Conservation (phyloP, 2,113 vertebrate genomes). For the Sinosuthora webbiana region DNA sequence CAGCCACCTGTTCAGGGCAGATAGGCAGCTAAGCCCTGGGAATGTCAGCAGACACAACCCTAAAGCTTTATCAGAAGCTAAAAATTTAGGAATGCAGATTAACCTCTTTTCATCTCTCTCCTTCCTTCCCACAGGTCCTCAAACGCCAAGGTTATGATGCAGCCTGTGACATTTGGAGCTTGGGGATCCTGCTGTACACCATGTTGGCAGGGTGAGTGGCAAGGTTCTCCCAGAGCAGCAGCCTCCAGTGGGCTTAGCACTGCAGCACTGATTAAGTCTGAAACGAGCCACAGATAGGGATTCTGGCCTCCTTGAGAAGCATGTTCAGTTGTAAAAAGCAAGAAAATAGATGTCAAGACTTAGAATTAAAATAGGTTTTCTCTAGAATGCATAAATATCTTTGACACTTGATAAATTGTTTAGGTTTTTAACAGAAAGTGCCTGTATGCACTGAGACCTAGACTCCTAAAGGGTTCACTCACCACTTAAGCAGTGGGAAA, state of each 20-base stretch:
- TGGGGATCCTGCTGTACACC: constrained; percentile 92
- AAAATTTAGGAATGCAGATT: not conserved
- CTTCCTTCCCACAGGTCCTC: constrained; percentile 76
- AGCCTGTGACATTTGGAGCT: constrained; percentile 94
- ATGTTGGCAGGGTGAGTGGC: constrained; percentile 88
- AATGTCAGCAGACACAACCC: not conserved
- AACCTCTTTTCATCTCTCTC: not conserved
- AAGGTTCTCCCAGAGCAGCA: not conserved
- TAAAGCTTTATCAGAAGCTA: not conserved
- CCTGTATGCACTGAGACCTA: not conserved
- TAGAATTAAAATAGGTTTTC: not conserved
- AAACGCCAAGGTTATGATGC: constrained; percentile 95
- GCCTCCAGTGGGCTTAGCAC: not conserved
- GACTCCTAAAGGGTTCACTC: not conserved
- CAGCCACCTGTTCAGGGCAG: not conserved
- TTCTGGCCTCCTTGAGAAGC: not conserved
- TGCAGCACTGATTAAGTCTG: not conserved
- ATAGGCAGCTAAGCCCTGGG: not conserved
- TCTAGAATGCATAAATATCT: not conserved
- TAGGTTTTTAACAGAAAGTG: not conserved
- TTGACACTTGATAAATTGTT: not conserved
- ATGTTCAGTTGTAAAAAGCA: not conserved
- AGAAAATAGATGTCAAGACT: not conserved
- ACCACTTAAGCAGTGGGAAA: not conserved
- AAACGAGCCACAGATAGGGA: not conserved